phyloP scores from a whole-genome alignment of 2,113 vertebrate species.

The Carassius gibelio region DNA sequence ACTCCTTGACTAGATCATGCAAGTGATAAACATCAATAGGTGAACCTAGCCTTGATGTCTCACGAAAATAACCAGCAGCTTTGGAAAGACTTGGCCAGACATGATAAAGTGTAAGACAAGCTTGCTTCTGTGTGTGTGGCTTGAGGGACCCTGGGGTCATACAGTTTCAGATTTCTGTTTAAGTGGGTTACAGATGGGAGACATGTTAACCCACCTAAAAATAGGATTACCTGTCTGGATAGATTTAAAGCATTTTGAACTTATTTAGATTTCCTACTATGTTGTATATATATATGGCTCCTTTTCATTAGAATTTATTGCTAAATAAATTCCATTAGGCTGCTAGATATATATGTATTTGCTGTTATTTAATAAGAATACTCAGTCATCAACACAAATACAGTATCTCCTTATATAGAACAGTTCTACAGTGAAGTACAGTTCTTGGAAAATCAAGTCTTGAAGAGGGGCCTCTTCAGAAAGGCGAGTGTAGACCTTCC shows the following conservation, averaged over 20 bases:
- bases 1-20: background rate
- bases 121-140: conserved; percentile 5
- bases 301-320: background rate
- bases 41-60: background rate
- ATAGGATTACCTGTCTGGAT: conserved; percentile 9
- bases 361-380: background rate
- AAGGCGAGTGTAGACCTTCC: conserved; percentile 35
- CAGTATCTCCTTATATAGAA: background rate
- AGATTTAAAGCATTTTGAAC: conserved; percentile 15
- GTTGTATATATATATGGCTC: too few relatives aligned
- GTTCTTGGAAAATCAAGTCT: conserved; percentile 46
- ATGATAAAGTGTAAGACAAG: background rate
- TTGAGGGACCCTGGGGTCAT: background rate
- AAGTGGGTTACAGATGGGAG: conserved; percentile 28
- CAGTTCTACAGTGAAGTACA: conserved; percentile 4
- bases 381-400: background rate
- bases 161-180: conserved; percentile 37
- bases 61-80: background rate
- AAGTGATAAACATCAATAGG: background rate
- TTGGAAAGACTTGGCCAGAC: conserved; percentile 7
- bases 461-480: conserved; percentile 35
- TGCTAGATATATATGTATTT: background rate
- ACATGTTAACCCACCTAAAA: conserved; percentile 35
- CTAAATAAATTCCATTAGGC: background rate
- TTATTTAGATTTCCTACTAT: background rate